phyloP scores from a whole-genome alignment of 1,140 invertebrate genomes.

The Drosophila miranda region DNA sequence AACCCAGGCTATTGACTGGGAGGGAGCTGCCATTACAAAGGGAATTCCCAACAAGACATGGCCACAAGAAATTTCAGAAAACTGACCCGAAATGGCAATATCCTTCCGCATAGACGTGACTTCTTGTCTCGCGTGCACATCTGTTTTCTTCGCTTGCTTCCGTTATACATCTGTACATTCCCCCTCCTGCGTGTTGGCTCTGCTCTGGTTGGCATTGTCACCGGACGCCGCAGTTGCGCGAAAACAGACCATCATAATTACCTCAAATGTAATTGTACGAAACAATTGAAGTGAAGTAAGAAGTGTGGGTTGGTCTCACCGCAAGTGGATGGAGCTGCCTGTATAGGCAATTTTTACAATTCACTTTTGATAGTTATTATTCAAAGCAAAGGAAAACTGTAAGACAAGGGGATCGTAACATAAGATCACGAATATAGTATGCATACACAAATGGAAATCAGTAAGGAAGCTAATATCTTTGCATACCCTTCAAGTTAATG shows the following conservation, averaged over 20 bases:
- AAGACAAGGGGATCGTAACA: too few relatives aligned
- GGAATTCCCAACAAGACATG: constrained; percentile 13
- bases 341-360: too few relatives aligned
- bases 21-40: not conserved
- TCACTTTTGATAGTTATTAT: too few relatives aligned
- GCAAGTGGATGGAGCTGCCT: too few relatives aligned
- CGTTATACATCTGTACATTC: constrained; percentile 34
- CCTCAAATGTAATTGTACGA: constrained; percentile 42
- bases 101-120: constrained; percentile 1
- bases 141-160: constrained; percentile 46
- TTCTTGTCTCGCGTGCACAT: constrained; percentile 51
- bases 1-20: not conserved
- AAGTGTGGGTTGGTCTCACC: too few relatives aligned
- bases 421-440: too few relatives aligned
- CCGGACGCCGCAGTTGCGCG: constrained; percentile 57
- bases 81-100: constrained; percentile 34
- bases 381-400: too few relatives aligned
- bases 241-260: constrained; percentile 62
- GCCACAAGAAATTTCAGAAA: constrained; percentile 21
- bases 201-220: constrained; percentile 79
- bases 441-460: too few relatives aligned
- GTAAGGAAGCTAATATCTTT: too few relatives aligned
- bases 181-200: constrained; percentile 24
- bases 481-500: too few relatives aligned
- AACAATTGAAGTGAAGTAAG: constrained; percentile 8